Evolutionary conservation across 2,113 vertebrate genomes (phyloP).

Genomic region (Anhinga rufa): DNA sequence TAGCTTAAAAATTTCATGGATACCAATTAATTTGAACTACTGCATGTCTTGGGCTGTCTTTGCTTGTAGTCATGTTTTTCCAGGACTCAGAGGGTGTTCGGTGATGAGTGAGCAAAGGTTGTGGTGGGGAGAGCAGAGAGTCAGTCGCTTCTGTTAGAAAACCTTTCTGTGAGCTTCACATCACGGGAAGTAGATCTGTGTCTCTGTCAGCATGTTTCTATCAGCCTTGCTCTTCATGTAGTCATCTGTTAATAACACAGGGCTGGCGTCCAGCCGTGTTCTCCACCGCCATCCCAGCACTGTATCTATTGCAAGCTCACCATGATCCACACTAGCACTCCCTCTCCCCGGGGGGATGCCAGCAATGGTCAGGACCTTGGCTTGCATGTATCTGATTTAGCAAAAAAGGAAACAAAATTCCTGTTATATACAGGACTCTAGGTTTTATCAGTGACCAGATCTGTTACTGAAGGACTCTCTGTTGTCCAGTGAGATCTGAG

Average conservation of each 20-base stretch:
- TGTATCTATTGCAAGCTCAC: background rate
- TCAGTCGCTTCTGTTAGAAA: background rate
- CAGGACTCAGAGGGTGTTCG: background rate
- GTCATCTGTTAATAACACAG: background rate
- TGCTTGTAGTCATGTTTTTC: background rate
- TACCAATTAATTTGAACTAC: background rate
- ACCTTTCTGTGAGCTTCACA: background rate
- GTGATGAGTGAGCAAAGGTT: background rate
- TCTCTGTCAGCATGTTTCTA: background rate
- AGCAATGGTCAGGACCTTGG: background rate
- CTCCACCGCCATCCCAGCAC: background rate
- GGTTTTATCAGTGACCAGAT: background rate
- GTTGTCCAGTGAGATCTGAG: background rate
- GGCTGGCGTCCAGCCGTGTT: background rate
- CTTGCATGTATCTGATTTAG: background rate
- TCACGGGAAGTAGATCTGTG: background rate
- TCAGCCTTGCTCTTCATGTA: background rate
- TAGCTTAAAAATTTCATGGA: background rate
- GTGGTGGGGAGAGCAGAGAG: background rate
- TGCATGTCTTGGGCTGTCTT: background rate
- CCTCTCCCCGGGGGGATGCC: background rate
- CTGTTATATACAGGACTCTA: background rate
- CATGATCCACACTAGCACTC: background rate
- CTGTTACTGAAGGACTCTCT: background rate
- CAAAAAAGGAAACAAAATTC: background rate